Evolutionary conservation across 1,140 invertebrate genomes (phyloP), one percentile per base, ranked within the genome.

Genomic region (Lucilia sericata): DNA sequence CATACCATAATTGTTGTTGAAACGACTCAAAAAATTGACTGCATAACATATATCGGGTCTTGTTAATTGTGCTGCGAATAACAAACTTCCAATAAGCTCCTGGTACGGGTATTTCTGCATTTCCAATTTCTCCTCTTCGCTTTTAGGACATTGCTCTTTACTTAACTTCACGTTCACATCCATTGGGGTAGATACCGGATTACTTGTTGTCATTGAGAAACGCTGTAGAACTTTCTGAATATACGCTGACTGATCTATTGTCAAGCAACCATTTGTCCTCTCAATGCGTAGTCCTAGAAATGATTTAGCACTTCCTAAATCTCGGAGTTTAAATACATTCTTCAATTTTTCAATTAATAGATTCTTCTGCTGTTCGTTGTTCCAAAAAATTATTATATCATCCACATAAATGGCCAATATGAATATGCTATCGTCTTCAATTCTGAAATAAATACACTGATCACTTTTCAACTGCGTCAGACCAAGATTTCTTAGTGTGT

Each of bases 201-300:
- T 88, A 47, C 86, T 87, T 1, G 87, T 82, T 0, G 36, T 47
- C 86, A 88, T 88, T 12, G 36, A 76, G 55, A 81, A 85, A 84
- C 51, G 12, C 34, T 88, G 82, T 36, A 91, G 49, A 21, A 91
- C 83, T 82, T 88, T 87, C 82, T 88, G 74, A 55, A 91, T 90
- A 86, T 91, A 89, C n/a, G 84, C 74, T 82, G 85, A 85, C 82
- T 90, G 90, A 87, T 87, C 85, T 82, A 92, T 78, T 51, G 78
- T 82, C 34, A 91, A 86, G 86, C 85, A 74, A 85, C 84, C 82
- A 76, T 4, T 51, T 82, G 82, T 9, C 34, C 83, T 74, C 25
- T 30, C 25, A 30, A 91, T 88, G 83, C 87, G 84, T 21, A 88
- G 87, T 10, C 89, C 88, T 83, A 91, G 85, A 86, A 76, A 90